Evolutionary conservation across 2,888 invertebrate species (phyloP), one percentile per base, ranked within the genome.

Genomic region (Heteromurus nitidus): DNA sequence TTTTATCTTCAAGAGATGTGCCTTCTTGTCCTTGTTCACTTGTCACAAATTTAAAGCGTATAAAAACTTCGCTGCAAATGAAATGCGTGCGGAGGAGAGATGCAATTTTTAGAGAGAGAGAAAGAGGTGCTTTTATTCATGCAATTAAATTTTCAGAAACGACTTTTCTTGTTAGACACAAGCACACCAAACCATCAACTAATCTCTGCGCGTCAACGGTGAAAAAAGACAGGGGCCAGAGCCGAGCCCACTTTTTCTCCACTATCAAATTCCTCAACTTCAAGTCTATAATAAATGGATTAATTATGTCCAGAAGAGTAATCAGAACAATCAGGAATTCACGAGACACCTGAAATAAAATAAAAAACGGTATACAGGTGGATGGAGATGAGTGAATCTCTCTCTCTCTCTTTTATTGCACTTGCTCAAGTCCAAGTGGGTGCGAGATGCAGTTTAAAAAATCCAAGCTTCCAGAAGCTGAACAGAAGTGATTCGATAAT

Each of bases 221-320:
- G n/a, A n/a, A n/a, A n/a, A n/a, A n/a, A n/a, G n/a, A n/a, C n/a
- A n/a, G n/a, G n/a, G n/a, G n/a, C n/a, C n/a, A n/a, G 31, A 30
- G n/a, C 62, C 62, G 31, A 62, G 62, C 62, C 62, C 62, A 62
- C 1, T n/a, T 26, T 26, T 53, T 1, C 24, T 3, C 53, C 18
- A 3, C 13, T 36, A 36, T 36, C 36, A 16, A 47, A 18, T 30
- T 30, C 31, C 30, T 62, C 30, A 42, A 50, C 58, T 26, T 67
- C 26, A 69, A 73, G 47, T 58, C n/a, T n/a, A 80, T 65, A 72
- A 77, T 55, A 80, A 80, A 80, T 80, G 68, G 73, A 74, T 80
- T 80, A 80, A 80, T 80, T 80, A 80, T 67, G 69, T 80, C 28
- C 18, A 26, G n/a, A n/a, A n/a, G n/a, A n/a, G 20, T 44, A 36